phyloP scores from a whole-genome alignment of 2,797 vertebrate species.

The Acrossocheilus fasciatus region DNA sequence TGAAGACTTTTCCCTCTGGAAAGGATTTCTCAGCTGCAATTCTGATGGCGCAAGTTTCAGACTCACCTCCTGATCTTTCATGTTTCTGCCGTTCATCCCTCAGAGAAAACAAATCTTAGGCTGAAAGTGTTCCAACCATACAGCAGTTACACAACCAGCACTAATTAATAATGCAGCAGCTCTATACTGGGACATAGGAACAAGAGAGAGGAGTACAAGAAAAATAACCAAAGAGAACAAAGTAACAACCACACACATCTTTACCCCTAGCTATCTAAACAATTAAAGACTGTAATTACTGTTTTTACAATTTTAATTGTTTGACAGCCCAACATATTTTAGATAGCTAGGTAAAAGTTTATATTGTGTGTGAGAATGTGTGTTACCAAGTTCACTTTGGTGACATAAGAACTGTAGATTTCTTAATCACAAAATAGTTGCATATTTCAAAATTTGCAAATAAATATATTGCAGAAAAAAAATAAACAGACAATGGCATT shows the following conservation, averaged over 20 bases:
- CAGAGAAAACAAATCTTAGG: conserved; percentile 29
- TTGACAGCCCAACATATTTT: neutral
- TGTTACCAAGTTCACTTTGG: neutral
- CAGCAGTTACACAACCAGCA: conserved; percentile 53
- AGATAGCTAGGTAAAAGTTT: neutral
- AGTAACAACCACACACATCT: neutral
- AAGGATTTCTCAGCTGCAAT: neutral
- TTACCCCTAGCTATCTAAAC: neutral
- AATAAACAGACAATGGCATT: too few species aligned
- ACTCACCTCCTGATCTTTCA: conserved; percentile 33
- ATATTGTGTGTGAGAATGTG: too few species aligned
- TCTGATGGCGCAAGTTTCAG: conserved; percentile 1
- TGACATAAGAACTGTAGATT: too few species aligned
- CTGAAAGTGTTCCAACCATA: conserved; percentile 34
- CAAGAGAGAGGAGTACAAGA: conserved; percentile 4
- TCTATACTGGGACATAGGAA: conserved; percentile 46
- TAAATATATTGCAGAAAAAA: too few species aligned
- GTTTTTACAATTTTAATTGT: neutral
- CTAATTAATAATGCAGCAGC: conserved; percentile 59
- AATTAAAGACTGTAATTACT: neutral
- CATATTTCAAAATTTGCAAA: too few species aligned
- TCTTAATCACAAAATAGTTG: too few species aligned
- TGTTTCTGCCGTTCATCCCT: conserved; percentile 8
- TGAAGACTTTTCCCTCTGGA: conserved; percentile 16
- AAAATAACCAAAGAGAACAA: conserved; percentile 20